A percentile compares a stretch with the other conserved stretches of the same genome.
These are phyloP conservation scores for Megaceryle torquata DNA, from an alignment of 2,113 vertebrate species.

Conservation along the genomic window DNA sequence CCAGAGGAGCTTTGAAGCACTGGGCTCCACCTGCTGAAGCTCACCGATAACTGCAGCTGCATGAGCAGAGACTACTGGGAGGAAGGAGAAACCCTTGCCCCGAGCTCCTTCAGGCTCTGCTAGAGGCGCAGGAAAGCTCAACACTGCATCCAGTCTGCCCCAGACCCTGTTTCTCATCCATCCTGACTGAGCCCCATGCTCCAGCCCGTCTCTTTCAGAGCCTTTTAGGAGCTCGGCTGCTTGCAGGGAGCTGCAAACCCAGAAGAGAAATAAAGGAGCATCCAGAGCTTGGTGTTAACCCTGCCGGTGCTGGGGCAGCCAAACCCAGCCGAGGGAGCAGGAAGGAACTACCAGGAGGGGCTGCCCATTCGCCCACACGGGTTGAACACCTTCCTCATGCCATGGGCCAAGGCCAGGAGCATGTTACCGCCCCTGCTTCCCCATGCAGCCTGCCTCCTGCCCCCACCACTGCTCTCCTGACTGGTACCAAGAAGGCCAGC, in stretches of 20 bases:
- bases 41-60: neutral
- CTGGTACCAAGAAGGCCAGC: neutral
- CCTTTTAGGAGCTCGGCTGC: neutral
- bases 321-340: neutral
- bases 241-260: neutral
- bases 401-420: neutral
- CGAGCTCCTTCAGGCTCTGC: neutral
- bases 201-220: neutral
- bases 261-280: neutral
- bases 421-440: neutral
- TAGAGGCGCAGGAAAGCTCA: neutral
- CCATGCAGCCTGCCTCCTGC: neutral
- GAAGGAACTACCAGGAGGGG: neutral
- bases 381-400: neutral
- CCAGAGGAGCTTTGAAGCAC: slow-evolving; percentile 61
- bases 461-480: neutral
- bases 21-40: neutral
- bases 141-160: neutral
- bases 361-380: neutral
- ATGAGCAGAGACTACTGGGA: neutral
- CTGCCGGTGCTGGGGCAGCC: rapidly evolving
- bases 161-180: neutral
- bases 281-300: neutral
- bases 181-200: neutral
- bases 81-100: neutral